Percentiles rank a stretch among this genome's conserved stretches.
Conservation (phyloP, 2,888 invertebrate species). For the Scaptomyza flava region DNA sequence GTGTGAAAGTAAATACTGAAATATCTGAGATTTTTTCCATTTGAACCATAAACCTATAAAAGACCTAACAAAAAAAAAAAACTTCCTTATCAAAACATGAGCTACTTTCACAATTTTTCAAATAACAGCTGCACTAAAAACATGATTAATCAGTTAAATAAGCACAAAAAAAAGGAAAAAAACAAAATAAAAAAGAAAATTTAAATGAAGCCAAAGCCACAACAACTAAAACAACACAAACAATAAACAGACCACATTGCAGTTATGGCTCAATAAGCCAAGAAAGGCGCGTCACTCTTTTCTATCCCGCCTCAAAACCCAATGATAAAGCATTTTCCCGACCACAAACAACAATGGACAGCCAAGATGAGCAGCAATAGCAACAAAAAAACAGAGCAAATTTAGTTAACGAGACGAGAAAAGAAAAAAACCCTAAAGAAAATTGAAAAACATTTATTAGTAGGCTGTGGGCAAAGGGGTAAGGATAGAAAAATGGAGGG, state of each 20-base stretch:
- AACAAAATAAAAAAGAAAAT: slow-evolving; percentile 32
- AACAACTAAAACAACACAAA: slow-evolving; percentile 30
- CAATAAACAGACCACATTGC: slow-evolving; percentile 65
- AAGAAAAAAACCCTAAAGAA: slow-evolving; percentile 57
- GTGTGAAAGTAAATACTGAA: slow-evolving; percentile 13
- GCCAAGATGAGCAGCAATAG: slow-evolving; percentile 55
- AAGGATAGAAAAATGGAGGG: no score
- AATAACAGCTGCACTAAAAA: slow-evolving; percentile 57
- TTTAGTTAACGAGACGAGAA: slow-evolving; percentile 24
- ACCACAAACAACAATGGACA: slow-evolving; percentile 70
- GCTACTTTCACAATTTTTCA: slow-evolving; percentile 58
- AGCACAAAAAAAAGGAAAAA: slow-evolving; percentile 37
- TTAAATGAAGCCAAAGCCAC: slow-evolving; percentile 45
- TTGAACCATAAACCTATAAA: not conserved
- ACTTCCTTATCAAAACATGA: slow-evolving; percentile 57
- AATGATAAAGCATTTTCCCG: slow-evolving; percentile 66
- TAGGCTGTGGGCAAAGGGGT: slow-evolving; percentile 13
- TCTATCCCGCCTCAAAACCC: slow-evolving; percentile 12
- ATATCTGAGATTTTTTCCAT: not conserved
- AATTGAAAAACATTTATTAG: slow-evolving; percentile 79
- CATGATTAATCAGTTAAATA: slow-evolving; percentile 74
- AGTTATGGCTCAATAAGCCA: slow-evolving; percentile 76
- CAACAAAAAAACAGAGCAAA: slow-evolving; percentile 24
- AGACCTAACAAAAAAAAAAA: no score
- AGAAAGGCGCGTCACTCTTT: slow-evolving; percentile 60